A percentile compares a stretch with the other conserved stretches of the same genome.
phyloP scores from a whole-genome alignment of 2,113 vertebrate genomes.

The Thunnus thynnus region DNA sequence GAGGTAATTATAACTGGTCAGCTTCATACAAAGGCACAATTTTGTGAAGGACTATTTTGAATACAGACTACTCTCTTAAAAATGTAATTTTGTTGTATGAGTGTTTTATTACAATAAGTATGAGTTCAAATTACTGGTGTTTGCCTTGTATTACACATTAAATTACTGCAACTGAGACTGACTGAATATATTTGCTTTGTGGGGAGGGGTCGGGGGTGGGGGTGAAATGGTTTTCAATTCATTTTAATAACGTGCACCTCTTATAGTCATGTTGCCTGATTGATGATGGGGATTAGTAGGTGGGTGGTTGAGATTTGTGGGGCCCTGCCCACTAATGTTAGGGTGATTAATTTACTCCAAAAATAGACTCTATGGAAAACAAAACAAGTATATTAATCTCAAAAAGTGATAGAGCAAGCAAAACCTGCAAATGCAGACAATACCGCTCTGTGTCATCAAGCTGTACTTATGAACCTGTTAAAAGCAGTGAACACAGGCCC shows the following conservation, averaged over 20 bases:
- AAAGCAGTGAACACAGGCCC: slow-evolving; percentile 30
- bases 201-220: neutral
- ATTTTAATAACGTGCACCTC: slow-evolving; percentile 49
- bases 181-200: slow-evolving; percentile 23
- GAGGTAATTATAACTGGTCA: neutral
- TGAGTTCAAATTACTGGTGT: neutral
- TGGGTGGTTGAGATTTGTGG: slow-evolving; percentile 44
- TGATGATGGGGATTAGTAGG: slow-evolving; percentile 48
- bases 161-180: slow-evolving; percentile 13
- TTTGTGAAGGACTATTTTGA: slow-evolving; percentile 4
- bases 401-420: slow-evolving; percentile 8
- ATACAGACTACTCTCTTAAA: neutral
- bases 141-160: slow-evolving; percentile 34
- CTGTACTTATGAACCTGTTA: slow-evolving; percentile 18
- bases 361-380: slow-evolving; percentile 29
- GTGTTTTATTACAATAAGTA: neutral
- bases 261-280: slow-evolving; percentile 45
- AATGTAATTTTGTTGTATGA: neutral
- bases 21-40: neutral
- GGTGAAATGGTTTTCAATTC: slow-evolving; percentile 53
- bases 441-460: neutral
- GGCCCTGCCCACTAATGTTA: slow-evolving; percentile 25
- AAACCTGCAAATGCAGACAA: slow-evolving; percentile 16
- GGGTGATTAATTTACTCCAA: slow-evolving; percentile 37
- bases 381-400: slow-evolving; percentile 19